Evolutionary conservation across 1,140 invertebrate species (phyloP).

Genomic region (Eumaeus atala): DNA sequence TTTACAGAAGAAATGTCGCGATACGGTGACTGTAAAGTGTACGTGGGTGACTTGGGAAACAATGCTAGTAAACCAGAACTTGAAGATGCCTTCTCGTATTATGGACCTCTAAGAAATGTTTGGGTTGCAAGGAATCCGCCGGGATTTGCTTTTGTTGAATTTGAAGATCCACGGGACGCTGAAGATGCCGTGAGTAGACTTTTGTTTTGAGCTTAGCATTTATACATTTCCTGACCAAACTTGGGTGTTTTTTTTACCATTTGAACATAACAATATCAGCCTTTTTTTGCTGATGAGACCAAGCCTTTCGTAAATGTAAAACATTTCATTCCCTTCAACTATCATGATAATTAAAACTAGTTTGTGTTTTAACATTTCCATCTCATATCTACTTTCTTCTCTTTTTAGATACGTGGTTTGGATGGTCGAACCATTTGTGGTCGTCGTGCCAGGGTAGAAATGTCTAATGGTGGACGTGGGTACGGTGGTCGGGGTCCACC

Average conservation of each 20-base stretch:
- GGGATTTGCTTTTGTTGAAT: conserved; percentile 99
- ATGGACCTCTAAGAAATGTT: conserved; percentile 94
- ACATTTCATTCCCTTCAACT: background rate
- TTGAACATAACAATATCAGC: no score
- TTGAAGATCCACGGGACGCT: conserved; percentile 98
- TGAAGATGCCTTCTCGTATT: conserved; percentile 95
- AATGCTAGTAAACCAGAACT: conserved; percentile 93
- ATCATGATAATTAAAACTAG: background rate
- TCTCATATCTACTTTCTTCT: no score
- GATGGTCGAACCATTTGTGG: conserved; percentile 90
- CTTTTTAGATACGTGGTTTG: conserved; percentile 70
- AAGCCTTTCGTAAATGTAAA: no score
- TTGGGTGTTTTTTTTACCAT: no score
- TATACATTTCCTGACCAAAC: no score
- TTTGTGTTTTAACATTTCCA: conserved; percentile 6
- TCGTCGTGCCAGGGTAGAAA: conserved; percentile 90
- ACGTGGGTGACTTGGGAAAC: conserved; percentile 94
- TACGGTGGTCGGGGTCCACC: conserved; percentile 76
- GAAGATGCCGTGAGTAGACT: conserved; percentile 88
- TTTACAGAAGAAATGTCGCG: conserved; percentile 78
- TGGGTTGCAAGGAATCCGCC: conserved; percentile 97
- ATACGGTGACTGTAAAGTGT: conserved; percentile 94
- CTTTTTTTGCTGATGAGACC: no score
- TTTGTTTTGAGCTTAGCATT: no score
- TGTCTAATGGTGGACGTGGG: conserved; percentile 89